Base-by-base conservation (phyloP, 92 coral and sea anemone species). In the Umimayanthus chanpuru region DNA sequence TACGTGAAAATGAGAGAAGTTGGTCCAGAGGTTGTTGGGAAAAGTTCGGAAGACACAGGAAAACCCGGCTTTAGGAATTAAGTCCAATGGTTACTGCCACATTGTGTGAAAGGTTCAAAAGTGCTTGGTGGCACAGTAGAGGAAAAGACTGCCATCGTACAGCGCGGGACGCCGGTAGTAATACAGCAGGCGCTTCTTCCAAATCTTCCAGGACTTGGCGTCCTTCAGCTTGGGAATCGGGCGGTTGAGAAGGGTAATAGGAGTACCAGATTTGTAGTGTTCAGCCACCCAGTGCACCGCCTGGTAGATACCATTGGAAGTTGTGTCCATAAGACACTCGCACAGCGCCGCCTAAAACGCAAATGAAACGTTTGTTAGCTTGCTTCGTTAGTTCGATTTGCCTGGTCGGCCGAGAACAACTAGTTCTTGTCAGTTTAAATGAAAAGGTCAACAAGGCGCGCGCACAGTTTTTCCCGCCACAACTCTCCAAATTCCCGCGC, bases 241-340 rank as follows among this genome's bases (percentile, higher is more conserved):
- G 44, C 94, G 92, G 93, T 94, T 94, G 7, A 94, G 88, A 14
- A 94, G 88, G 6, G 95, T 94, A 78, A 92, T 92, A 23, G 95
- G 97, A 8, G 95, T 94, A 56, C 95, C 97, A 0, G 94, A 88
- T 47, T 94, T 92, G 91, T 94, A 94, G 56, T 94, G 95, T 32
- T 89, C 92, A 2, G 97, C 95, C 20, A 94, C 97, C 97, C 97
- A 94, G 88, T 92, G 89, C 0, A 94, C 95, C 4, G 97, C 97
- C 25, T 90, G 95, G 88, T 89, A 93, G 77, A 92, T 90, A 36
- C 97, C 97, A 80, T 92, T 94, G 67, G 90, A 80, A n/a, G 82
- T 5, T 40, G 95, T 90, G 73, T 94, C 89, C 92, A 94, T 28
- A 50, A 94, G 89, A 89, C 97, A 94, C 21, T 80, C 87, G 44